Base-by-base conservation (phyloP, 2,113 vertebrate genomes). In the Centropus bengalensis region DNA sequence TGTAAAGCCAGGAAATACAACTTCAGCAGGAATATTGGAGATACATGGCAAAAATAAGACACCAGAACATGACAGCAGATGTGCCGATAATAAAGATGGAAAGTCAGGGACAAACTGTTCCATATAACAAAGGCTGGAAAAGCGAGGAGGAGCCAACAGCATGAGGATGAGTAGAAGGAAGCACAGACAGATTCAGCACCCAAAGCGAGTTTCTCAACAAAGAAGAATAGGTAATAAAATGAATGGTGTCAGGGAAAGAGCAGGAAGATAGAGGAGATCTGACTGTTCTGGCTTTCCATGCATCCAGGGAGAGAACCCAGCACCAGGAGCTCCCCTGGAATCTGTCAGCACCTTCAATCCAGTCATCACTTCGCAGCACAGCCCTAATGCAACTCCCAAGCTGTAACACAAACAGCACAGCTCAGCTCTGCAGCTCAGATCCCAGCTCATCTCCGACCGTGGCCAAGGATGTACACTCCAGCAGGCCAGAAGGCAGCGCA, bases 341-440 rank as follows among this genome's bases (percentile, higher is more conserved):
- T 33, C 89, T 83, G 91, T 95, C 94, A 94, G 87, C 91, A 82
- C 81, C 84, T 93, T 58, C 64, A 40, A 4, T 49, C 56, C 79
- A 88, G 79, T 67, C 92, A 45, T 91, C 88, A 30, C 36, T 85
- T 9, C 54, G 19, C 89, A 86, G 85, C 79, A 54, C 40, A 54
- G 82, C 89, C 85, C 92, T 27, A 79, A 47, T 69, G 54, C 58
- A 64, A 1, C 8, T 55, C 78, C 45, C 45, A 10, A 38, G 28
- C 92, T 26, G 82, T 4, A 91, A 59, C 40, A 45, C 49, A 88
- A 88, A 47, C 87, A 73, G 33, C 58, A 49, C 4, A 6, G 64
- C 73, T 51, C 78, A 6, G 64, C 73, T 51, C 78, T 2, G 14
- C 3, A 18, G 83, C 74, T 81, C 75, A 4, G 5, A 55, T 84